Conservation (phyloP, 2,888 invertebrate genomes). For the Galerucella calmariensis region DNA sequence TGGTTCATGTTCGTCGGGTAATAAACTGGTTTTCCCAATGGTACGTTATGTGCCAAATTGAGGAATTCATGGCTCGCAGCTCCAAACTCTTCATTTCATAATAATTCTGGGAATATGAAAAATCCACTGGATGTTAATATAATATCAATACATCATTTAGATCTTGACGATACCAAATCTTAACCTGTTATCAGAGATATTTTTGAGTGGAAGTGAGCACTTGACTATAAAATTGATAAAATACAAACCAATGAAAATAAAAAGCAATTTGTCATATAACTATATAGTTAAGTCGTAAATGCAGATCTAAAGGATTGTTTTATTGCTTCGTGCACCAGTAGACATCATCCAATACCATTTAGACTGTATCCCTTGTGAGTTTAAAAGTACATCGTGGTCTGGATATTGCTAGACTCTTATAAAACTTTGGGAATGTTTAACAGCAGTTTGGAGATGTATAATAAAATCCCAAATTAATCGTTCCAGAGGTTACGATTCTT, state of each 20-base stretch:
- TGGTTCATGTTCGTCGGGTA: slow-evolving; percentile 30
- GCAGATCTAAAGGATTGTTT: neutral
- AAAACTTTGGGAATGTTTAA: neutral
- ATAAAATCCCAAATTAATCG: slow-evolving; percentile 1
- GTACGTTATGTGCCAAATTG: slow-evolving; percentile 9
- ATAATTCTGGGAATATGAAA: too few relatives aligned
- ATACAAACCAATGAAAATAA: neutral
- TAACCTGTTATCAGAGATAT: too few relatives aligned
- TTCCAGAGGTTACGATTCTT: neutral
- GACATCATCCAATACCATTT: neutral
- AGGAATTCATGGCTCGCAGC: neutral
- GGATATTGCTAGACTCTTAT: neutral
- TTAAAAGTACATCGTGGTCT: neutral
- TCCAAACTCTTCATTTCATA: neutral
- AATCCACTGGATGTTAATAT: too few relatives aligned
- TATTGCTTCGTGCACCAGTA: neutral
- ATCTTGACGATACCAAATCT: too few relatives aligned
- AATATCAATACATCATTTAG: too few relatives aligned
- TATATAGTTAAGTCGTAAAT: neutral
- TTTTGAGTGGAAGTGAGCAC: too few relatives aligned
- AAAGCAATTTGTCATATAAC: neutral
- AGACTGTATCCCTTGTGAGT: neutral
- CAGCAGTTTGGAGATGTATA: slow-evolving; percentile 3
- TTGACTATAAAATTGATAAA: too few relatives aligned
- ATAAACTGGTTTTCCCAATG: slow-evolving; percentile 27